These are phyloP conservation scores for Zeuzera pyrina DNA, from an alignment of 2,888 invertebrate genomes.

Conservation along the genomic window DNA sequence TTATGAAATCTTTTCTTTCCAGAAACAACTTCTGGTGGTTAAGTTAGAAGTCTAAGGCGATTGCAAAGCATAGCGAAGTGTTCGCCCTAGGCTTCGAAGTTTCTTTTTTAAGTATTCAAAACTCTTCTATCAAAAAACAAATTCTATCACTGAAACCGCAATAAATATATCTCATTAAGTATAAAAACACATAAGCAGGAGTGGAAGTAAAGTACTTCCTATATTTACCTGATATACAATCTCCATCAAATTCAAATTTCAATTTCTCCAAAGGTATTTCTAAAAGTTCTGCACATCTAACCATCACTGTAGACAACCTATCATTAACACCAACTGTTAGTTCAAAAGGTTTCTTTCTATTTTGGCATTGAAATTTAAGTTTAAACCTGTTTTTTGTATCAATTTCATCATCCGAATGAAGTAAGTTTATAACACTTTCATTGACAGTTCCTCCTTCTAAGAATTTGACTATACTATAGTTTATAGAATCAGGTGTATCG, in stretches of 20 bases:
- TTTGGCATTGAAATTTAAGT: constrained; percentile 60
- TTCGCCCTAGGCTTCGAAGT: no score
- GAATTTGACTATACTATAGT: constrained; percentile 53
- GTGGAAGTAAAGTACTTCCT: no score
- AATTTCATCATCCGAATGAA: constrained; percentile 3
- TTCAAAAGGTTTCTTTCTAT: constrained; percentile 47
- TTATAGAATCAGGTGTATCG: constrained; percentile 53
- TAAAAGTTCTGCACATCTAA: constrained; percentile 57
- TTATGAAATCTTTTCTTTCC: no score
- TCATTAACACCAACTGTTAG: constrained; percentile 34
- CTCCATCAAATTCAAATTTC: constrained; percentile 70
- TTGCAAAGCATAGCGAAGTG: no score
- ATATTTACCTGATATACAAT: constrained; percentile 42
- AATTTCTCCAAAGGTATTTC: constrained; percentile 45
- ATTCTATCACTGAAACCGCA: no score
- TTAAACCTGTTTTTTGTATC: constrained; percentile 27
- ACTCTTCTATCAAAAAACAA: no score
- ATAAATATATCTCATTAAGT: no score
- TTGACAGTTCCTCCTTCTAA: constrained; percentile 58
- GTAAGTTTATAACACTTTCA: constrained; percentile 29
- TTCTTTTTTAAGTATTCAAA: no score
- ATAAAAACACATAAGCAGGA: no score
- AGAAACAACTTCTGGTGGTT: no score
- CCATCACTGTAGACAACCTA: constrained; percentile 46
- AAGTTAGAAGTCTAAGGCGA: no score